Conservation (phyloP, 2,888 invertebrate species). For the Eristalis pertinax region DNA sequence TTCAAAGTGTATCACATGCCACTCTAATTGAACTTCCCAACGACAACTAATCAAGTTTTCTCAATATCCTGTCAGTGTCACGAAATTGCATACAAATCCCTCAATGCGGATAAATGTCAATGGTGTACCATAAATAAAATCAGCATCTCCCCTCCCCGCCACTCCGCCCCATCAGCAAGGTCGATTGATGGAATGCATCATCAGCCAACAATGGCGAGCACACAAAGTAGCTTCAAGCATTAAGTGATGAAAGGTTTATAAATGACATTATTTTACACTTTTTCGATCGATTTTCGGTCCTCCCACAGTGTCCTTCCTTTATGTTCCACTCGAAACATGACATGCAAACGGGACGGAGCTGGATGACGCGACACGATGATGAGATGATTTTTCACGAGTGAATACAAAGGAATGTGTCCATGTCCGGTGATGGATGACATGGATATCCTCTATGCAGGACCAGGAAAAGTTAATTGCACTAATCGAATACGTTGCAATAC, state of each 20-base stretch:
- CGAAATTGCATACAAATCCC: conserved; percentile 15
- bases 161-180: neutral
- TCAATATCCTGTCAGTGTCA: conserved; percentile 41
- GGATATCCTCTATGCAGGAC: conserved; percentile 28
- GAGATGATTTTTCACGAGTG: neutral
- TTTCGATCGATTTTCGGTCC: conserved; percentile 34
- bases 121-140: conserved; percentile 12
- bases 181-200: neutral
- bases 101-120: conserved; percentile 1
- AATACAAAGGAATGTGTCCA: neutral
- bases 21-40: conserved; percentile 3
- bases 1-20: neutral
- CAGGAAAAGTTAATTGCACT: conserved; percentile 30
- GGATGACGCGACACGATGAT: neutral
- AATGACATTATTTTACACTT: conserved; percentile 39
- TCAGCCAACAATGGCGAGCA: conserved; percentile 5
- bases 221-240: conserved; percentile 34
- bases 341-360: neutral
- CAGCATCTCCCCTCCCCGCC: neutral
- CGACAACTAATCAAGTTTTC: conserved; percentile 40
- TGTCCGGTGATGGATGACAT: conserved; percentile 23
- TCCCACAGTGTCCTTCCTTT: neutral
- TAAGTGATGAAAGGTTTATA: conserved; percentile 52
- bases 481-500: neutral
- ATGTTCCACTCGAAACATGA: neutral